phyloP scores from a whole-genome alignment of 2,888 invertebrate genomes.

The Cheiracanthium punctorium region DNA sequence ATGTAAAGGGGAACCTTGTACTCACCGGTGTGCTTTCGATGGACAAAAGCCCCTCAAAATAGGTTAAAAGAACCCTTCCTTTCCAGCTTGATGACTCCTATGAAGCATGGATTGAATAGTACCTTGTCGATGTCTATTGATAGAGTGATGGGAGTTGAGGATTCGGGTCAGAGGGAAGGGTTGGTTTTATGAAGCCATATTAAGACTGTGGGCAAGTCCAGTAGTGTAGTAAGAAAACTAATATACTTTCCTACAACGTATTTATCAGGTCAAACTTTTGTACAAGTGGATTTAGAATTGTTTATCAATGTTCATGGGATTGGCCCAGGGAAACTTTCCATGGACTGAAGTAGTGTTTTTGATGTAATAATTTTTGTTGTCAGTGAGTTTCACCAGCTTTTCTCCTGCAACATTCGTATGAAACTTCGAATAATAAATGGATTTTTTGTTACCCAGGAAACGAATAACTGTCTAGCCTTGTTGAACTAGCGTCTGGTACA shows the following conservation, averaged over 20 bases:
- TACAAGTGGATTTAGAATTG: constrained; percentile 15
- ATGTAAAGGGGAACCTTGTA: constrained; percentile 30
- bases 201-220: constrained; percentile 51
- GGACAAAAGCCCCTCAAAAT: constrained; percentile 31
- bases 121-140: constrained; percentile 35
- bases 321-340: not conserved
- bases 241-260: constrained; percentile 11
- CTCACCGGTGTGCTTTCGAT: constrained; percentile 8
- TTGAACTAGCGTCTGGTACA: too few relatives aligned
- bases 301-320: constrained; percentile 24
- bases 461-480: too few relatives aligned
- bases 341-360: too few relatives aligned
- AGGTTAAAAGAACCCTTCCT: constrained; percentile 54
- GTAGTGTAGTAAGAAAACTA: constrained; percentile 13
- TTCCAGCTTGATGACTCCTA: constrained; percentile 57
- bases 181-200: constrained; percentile 52
- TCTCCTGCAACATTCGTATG: too few relatives aligned
- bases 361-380: too few relatives aligned
- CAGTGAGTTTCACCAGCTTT: too few relatives aligned
- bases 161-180: constrained; percentile 59
- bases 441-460: not conserved
- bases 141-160: constrained; percentile 31
- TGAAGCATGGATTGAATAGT: constrained; percentile 36
- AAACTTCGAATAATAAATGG: too few relatives aligned
- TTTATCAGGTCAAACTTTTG: constrained; percentile 45